These are phyloP conservation scores for Mohoua ochrocephala DNA, from an alignment of 2,113 vertebrate species.

Conservation along the genomic window DNA sequence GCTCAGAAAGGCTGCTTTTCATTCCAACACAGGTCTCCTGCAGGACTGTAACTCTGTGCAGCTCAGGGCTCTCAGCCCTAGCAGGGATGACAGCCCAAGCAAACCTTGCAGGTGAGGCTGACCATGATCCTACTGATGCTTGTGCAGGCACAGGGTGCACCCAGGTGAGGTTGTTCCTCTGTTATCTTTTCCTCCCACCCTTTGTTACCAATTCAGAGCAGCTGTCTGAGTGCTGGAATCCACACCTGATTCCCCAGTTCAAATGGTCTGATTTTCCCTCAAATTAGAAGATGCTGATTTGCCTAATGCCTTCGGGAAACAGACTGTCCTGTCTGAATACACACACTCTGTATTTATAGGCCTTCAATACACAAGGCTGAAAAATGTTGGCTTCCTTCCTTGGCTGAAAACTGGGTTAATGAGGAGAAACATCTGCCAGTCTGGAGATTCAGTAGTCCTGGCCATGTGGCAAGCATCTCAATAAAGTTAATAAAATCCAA, in stretches of 20 bases:
- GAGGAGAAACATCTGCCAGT: background rate
- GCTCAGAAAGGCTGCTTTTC: background rate
- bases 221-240: background rate
- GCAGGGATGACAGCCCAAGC: background rate
- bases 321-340: background rate
- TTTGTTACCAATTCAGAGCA: background rate
- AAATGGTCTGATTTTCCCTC: background rate
- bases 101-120: background rate
- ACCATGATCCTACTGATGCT: accelerated
- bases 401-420: background rate
- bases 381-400: background rate
- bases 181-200: background rate
- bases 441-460: background rate
- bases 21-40: background rate
- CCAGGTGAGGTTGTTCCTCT: background rate
- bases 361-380: background rate
- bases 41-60: background rate
- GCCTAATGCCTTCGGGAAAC: background rate
- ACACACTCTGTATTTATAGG: background rate
- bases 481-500: background rate
- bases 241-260: background rate
- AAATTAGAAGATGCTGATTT: background rate
- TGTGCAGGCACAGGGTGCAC: background rate
- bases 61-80: background rate
- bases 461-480: background rate